These are phyloP conservation scores for Drosophila burlai DNA, from an alignment of 1,140 invertebrate genomes.

Conservation along the genomic window DNA sequence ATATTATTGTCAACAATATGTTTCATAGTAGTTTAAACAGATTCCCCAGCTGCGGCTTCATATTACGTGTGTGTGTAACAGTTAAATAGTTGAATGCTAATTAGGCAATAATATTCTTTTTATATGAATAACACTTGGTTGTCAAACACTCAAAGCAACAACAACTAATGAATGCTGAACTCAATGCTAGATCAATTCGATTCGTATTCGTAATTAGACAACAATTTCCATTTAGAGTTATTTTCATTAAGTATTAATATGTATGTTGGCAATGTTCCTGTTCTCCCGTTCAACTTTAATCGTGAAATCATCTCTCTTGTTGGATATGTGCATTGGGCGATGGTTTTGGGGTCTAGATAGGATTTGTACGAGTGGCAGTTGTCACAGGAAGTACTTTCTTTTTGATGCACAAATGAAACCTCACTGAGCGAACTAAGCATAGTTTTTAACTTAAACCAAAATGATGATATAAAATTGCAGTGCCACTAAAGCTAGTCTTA, in stretches of 20 bases:
- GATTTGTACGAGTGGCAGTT: constrained; percentile 41
- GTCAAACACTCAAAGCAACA: constrained; percentile 71
- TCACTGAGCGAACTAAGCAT: constrained; percentile 21
- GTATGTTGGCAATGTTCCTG: constrained; percentile 70
- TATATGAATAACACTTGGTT: constrained; percentile 40
- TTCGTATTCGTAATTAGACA: constrained; percentile 54
- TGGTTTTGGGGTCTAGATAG: constrained; percentile 31
- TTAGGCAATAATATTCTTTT: constrained; percentile 49
- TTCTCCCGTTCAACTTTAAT: constrained; percentile 22
- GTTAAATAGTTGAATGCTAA: constrained; percentile 62
- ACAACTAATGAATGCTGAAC: constrained; percentile 59
- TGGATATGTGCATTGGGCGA: constrained; percentile 70
- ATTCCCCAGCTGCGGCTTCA: constrained; percentile 58
- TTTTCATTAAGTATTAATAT: constrained; percentile 48
- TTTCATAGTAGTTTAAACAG: constrained; percentile 65
- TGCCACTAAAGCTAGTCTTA: constrained; percentile 33
- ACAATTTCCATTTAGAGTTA: constrained; percentile 43
- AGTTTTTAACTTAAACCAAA: constrained; percentile 24
- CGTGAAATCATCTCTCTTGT: constrained; percentile 28
- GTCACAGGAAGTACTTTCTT: constrained; percentile 16
- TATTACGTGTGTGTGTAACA: constrained; percentile 63
- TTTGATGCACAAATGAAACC: constrained; percentile 37
- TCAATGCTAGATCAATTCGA: constrained; percentile 53
- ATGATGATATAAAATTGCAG: constrained; percentile 26
- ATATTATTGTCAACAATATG: constrained; percentile 84